Evolutionary conservation across 2,888 invertebrate genomes (phyloP).

Genomic region (Steinernema hermaphroditum): DNA sequence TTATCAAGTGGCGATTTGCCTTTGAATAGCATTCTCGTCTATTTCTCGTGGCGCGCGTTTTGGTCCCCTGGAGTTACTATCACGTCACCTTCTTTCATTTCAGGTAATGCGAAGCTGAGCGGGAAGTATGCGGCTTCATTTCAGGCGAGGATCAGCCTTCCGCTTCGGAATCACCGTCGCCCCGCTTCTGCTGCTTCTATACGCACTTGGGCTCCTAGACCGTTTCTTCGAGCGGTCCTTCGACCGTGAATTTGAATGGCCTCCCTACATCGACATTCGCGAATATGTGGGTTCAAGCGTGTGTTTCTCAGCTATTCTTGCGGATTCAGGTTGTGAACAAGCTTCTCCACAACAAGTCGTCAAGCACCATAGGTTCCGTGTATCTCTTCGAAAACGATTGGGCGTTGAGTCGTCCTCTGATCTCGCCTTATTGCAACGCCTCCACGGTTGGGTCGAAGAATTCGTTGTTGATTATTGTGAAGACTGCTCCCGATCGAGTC

Average conservation of each 20-base stretch:
- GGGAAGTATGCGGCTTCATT: background rate
- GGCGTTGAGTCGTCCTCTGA: conserved; percentile 30
- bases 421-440: conserved; percentile 36
- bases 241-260: conserved; percentile 40
- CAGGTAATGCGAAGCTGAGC: conserved; percentile 12
- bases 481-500: conserved; percentile 45
- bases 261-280: conserved; percentile 44
- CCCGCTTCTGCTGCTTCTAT: background rate
- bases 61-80: background rate
- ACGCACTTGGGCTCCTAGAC: background rate
- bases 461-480: conserved; percentile 52
- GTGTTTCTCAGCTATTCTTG: background rate
- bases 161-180: background rate
- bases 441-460: conserved; percentile 14
- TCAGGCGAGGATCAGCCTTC: background rate
- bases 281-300: conserved; percentile 37
- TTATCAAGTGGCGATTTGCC: no score
- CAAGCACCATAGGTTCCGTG: background rate
- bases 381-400: conserved; percentile 38
- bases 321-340: background rate
- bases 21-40: no score
- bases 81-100: background rate
- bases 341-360: conserved; percentile 8
- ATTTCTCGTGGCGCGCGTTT: no score
- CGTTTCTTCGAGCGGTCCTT: conserved; percentile 4